These are phyloP conservation scores for Tubulanus polymorphus DNA, from an alignment of 2,888 invertebrate genomes.

Conservation along the genomic window DNA sequence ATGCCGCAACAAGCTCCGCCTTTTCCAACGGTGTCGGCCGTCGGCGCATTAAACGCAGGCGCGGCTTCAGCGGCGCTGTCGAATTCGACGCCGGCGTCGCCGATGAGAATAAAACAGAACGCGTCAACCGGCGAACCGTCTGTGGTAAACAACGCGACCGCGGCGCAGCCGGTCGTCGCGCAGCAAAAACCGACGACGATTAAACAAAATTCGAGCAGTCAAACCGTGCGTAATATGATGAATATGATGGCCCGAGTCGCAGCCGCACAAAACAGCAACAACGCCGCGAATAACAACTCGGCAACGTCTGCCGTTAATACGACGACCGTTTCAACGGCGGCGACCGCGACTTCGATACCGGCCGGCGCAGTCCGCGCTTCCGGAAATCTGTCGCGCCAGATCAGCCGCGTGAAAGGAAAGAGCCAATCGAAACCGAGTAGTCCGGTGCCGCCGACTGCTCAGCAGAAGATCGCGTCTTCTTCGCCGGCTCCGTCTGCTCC, in stretches of 20 bases:
- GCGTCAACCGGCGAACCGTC: slow-evolving; percentile 4
- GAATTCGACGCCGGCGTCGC: slow-evolving; percentile 11
- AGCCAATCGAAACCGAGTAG: slow-evolving; percentile 28
- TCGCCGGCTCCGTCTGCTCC: background rate
- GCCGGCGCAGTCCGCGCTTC: slow-evolving; percentile 15
- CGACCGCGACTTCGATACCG: slow-evolving; percentile 11
- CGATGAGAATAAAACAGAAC: background rate
- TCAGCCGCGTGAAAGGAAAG: slow-evolving; percentile 17
- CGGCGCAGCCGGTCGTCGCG: slow-evolving; percentile 4
- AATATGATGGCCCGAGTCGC: background rate
- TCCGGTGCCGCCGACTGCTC: slow-evolving; percentile 10
- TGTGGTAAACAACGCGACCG: slow-evolving; percentile 15
- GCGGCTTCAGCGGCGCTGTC: slow-evolving; percentile 15
- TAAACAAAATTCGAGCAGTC: too few species aligned
- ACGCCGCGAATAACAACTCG: background rate
- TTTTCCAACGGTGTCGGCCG: too few species aligned
- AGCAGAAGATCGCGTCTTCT: background rate
- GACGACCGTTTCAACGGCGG: slow-evolving; percentile 17
- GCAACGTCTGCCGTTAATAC: background rate
- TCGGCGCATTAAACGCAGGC: too few species aligned
- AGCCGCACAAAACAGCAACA: background rate
- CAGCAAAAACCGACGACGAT: background rate
- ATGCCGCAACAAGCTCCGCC: slow-evolving; percentile 21
- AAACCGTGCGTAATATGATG: too few species aligned
- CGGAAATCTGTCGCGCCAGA: slow-evolving; percentile 12